These are phyloP conservation scores for Synchiropus splendidus DNA, from an alignment of 2,113 vertebrate species.

Conservation along the genomic window DNA sequence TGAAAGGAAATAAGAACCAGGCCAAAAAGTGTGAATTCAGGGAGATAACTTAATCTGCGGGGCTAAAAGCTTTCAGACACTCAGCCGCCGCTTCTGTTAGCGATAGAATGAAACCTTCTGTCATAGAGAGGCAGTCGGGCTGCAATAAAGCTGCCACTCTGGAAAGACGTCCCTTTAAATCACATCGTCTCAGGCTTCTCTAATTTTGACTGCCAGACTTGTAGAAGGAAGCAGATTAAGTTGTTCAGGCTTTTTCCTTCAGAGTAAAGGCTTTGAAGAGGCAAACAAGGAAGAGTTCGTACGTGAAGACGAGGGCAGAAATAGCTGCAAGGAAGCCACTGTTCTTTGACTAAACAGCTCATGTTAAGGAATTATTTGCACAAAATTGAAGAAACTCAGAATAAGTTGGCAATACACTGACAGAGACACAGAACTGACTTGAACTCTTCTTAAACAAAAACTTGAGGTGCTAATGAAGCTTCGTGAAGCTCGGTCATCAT, in stretches of 20 bases:
- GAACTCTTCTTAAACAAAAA: too few relatives aligned
- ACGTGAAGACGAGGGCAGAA: too few relatives aligned
- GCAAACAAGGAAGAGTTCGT: too few relatives aligned
- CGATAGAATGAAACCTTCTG: slow-evolving; percentile 25
- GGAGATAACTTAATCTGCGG: slow-evolving; percentile 35
- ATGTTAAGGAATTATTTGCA: too few relatives aligned
- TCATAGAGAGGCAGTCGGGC: slow-evolving; percentile 24
- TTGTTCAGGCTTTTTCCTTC: slow-evolving; percentile 14
- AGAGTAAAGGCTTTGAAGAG: slow-evolving; percentile 10
- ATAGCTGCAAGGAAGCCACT: too few relatives aligned
- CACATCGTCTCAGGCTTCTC: slow-evolving; percentile 29
- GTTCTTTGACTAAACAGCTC: too few relatives aligned
- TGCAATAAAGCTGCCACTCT: slow-evolving; percentile 34
- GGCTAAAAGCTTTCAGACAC: slow-evolving; percentile 18
- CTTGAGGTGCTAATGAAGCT: too few relatives aligned
- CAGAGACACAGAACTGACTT: too few relatives aligned
- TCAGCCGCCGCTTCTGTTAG: slow-evolving; percentile 29
- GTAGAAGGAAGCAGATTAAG: slow-evolving; percentile 24
- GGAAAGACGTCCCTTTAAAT: slow-evolving; percentile 39
- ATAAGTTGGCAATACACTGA: too few relatives aligned
- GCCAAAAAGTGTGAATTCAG: slow-evolving; percentile 28
- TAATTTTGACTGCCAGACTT: slow-evolving; percentile 25
- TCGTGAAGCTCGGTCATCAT: too few relatives aligned
- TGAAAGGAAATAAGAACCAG: slow-evolving; percentile 10
- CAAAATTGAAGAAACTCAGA: too few relatives aligned